These are phyloP conservation scores for Aleiodes sp. DNA, from an alignment of 1,140 invertebrate genomes.

Conservation along the genomic window DNA sequence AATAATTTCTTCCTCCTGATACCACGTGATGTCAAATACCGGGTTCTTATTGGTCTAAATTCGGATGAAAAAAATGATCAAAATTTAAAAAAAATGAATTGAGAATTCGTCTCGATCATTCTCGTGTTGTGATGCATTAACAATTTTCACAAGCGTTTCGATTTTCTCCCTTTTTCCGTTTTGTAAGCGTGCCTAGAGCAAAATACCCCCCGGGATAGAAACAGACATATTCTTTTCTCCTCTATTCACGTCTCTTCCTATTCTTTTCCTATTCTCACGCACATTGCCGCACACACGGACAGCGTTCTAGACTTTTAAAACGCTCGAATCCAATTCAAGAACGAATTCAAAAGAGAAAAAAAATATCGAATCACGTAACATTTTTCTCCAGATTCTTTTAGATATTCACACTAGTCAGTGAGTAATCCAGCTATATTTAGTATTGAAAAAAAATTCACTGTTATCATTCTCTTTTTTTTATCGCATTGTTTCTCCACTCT, in stretches of 20 bases:
- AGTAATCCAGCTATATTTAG: no score
- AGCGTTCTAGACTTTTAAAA: neutral
- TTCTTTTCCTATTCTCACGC: neutral
- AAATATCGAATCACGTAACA: no score
- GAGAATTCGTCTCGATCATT: neutral
- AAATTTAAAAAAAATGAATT: no score
- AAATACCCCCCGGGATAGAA: neutral
- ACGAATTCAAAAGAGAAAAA: neutral
- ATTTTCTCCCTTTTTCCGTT: neutral
- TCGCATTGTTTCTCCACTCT: neutral
- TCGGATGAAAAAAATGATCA: no score
- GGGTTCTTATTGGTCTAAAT: no score
- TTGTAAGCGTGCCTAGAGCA: conserved; percentile 12
- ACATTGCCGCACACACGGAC: neutral
- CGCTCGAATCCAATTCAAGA: neutral
- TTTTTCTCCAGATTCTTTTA: no score
- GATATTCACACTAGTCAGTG: no score
- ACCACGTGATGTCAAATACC: no score
- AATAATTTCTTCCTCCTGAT: no score
- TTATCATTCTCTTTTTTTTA: neutral
- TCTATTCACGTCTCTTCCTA: neutral
- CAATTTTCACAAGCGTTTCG: neutral
- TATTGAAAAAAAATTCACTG: no score
- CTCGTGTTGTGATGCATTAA: neutral
- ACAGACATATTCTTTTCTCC: conserved; percentile 10